phyloP scores from a whole-genome alignment of 1,140 invertebrate genomes.

The Dysdera silvatica region DNA sequence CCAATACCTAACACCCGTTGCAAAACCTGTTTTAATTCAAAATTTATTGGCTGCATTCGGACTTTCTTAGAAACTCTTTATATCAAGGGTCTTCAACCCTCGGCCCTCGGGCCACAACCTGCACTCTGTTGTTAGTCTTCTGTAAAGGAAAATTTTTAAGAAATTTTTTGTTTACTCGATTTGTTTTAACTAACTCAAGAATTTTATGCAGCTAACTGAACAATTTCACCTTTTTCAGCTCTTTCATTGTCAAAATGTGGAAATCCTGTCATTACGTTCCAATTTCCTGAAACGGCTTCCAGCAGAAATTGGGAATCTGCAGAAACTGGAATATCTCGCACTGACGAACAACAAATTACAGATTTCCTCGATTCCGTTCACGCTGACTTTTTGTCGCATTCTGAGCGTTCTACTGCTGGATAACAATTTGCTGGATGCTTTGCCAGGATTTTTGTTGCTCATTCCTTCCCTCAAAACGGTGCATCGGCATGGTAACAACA shows the following conservation, averaged over 20 bases:
- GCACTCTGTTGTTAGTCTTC: too few species aligned
- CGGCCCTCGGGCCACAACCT: too few species aligned
- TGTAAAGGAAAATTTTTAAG: too few species aligned
- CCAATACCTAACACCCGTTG: too few species aligned
- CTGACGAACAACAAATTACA: slow-evolving; percentile 49
- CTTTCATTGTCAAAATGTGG: slow-evolving; percentile 46
- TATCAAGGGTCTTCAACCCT: too few species aligned
- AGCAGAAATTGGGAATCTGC: slow-evolving; percentile 46
- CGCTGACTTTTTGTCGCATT: slow-evolving; percentile 45
- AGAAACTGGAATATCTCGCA: slow-evolving; percentile 45
- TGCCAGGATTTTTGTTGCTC: slow-evolving; percentile 47
- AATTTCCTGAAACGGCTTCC: slow-evolving; percentile 47
- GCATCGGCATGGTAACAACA: slow-evolving; percentile 51
- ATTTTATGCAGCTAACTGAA: too few species aligned
- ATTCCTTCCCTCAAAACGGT: slow-evolving; percentile 47
- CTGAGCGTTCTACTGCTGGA: slow-evolving; percentile 45
- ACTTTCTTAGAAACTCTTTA: too few species aligned
- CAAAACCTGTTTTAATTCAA: too few species aligned
- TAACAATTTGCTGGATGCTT: slow-evolving; percentile 49
- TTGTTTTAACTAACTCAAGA: too few species aligned
- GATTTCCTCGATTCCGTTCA: slow-evolving; percentile 48
- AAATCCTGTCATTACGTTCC: slow-evolving; percentile 46
- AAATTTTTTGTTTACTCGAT: too few species aligned
- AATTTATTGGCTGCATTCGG: too few species aligned
- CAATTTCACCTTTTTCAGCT: slow-evolving; percentile 43